A percentile compares a stretch with the other conserved stretches of the same genome.
Conservation (phyloP, 2,113 vertebrate genomes). For the Canis aureus region DNA sequence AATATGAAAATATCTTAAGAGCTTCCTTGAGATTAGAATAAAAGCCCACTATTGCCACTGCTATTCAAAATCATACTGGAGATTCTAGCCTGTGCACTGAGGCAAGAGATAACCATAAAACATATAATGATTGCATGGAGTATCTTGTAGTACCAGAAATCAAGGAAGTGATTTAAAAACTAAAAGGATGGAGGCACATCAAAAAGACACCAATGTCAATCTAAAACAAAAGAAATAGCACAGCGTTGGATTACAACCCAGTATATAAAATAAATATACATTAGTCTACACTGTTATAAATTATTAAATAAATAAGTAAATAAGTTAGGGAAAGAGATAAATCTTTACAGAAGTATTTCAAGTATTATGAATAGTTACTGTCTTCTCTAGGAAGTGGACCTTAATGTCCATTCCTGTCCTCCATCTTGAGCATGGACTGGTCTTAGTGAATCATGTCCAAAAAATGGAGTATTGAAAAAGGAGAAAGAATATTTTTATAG, state of each 20-base stretch:
- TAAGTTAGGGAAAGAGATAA: background rate
- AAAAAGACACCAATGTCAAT: too few relatives aligned
- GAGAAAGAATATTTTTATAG: background rate
- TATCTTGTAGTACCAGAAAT: background rate
- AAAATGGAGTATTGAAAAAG: background rate
- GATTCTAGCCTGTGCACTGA: background rate
- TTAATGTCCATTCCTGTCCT: background rate
- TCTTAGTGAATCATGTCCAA: background rate
- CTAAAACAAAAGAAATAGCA: too few relatives aligned
- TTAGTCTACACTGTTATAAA: too few relatives aligned
- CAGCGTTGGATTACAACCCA: too few relatives aligned
- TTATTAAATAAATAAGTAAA: too few relatives aligned
- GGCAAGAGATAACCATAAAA: background rate
- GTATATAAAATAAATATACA: too few relatives aligned
- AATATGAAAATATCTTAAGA: background rate
- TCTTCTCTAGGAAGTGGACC: background rate
- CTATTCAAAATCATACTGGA: background rate
- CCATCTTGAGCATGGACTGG: background rate
- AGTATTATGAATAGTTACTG: background rate
- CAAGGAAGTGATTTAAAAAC: too few relatives aligned
- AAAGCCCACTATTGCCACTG: background rate
- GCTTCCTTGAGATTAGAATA: background rate
- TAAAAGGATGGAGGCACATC: too few relatives aligned
- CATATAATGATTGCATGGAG: background rate
- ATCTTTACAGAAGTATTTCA: background rate